Conservation (phyloP, 2,797 vertebrate genomes). For the Sebastes oblongus region DNA sequence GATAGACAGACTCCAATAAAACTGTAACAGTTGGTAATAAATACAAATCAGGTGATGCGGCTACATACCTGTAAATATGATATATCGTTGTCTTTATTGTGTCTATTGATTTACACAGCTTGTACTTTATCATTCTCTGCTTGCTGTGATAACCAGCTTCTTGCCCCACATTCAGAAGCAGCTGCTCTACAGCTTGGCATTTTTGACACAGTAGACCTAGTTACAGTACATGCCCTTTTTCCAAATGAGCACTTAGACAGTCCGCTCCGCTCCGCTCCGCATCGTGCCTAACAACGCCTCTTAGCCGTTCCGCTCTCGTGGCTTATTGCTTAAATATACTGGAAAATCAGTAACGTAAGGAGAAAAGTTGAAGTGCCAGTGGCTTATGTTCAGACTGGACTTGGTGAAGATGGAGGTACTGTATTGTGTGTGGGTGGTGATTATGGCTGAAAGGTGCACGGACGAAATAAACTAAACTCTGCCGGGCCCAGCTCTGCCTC, state of each 20-base stretch:
- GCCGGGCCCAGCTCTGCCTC: not conserved
- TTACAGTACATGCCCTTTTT: not conserved
- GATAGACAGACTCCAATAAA: not conserved
- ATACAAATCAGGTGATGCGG: not conserved
- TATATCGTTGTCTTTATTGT: not conserved
- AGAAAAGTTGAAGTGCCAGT: not conserved
- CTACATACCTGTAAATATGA: not conserved
- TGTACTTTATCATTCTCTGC: not conserved
- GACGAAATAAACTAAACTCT: not conserved
- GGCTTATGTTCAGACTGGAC: not conserved
- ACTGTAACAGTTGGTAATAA: not conserved
- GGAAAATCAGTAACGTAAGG: not conserved
- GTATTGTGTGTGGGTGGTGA: not conserved
- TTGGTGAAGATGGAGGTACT: not conserved
- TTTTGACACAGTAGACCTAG: not conserved
- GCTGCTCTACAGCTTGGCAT: not conserved
- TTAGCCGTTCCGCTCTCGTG: not conserved
- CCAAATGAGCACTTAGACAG: not conserved
- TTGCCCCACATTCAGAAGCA: not conserved
- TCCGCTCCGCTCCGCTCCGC: not conserved
- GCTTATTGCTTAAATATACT: not conserved
- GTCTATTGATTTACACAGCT: not conserved
- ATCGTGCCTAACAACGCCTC: not conserved
- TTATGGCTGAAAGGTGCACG: not conserved
- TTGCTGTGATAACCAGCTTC: not conserved